phyloP scores from a whole-genome alignment of 2,797 vertebrate species.

The Pampus argenteus region DNA sequence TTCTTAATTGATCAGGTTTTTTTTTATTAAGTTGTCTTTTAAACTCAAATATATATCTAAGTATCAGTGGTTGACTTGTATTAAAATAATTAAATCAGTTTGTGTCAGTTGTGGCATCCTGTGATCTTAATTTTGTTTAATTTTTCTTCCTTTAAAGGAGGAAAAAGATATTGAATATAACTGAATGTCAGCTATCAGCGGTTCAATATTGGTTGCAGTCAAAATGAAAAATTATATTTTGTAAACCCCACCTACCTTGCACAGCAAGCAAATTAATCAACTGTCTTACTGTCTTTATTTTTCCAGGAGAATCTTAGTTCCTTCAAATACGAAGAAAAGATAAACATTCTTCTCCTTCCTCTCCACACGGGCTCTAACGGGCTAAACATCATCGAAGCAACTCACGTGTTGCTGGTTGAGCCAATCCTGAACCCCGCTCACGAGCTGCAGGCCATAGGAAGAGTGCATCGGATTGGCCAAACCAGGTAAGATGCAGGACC shows the following conservation, averaged over 20 bases:
- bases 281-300: neutral
- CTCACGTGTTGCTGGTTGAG: slow-evolving; percentile 95
- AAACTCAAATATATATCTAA: neutral
- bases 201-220: no score
- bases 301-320: slow-evolving; percentile 95
- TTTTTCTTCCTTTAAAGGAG: neutral
- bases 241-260: no score
- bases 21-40: neutral
- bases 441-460: slow-evolving; percentile 97
- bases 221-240: no score
- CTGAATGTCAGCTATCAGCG: neutral
- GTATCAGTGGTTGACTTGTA: neutral
- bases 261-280: neutral
- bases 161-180: neutral
- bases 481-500: slow-evolving; percentile 88
- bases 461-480: slow-evolving; percentile 98
- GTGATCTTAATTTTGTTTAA: no score
- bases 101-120: no score
- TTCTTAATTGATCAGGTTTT: neutral
- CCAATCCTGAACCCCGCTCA: slow-evolving; percentile 98
- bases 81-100: neutral
- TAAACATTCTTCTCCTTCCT: slow-evolving; percentile 97
- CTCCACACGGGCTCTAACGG: slow-evolving; percentile 98
- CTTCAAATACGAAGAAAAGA: slow-evolving; percentile 95
- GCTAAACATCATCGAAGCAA: slow-evolving; percentile 98